A percentile compares a stretch with the other conserved stretches of the same genome.
Conservation (phyloP, 2,113 vertebrate species). For the Solenodon paradoxus region DNA sequence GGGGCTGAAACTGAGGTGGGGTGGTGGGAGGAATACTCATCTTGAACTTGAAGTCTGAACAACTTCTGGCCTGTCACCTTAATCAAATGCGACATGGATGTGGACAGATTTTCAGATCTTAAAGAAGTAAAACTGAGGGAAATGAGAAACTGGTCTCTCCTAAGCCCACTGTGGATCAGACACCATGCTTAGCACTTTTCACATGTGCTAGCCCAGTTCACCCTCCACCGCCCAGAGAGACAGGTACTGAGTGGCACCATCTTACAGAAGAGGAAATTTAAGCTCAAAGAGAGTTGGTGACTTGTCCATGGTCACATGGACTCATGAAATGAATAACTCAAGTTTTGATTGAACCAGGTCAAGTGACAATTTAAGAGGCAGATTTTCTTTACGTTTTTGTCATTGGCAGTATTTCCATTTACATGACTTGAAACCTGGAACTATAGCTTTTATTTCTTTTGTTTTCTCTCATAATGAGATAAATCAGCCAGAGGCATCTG, state of each 20-base stretch:
- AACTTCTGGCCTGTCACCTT: background rate
- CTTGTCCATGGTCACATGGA: background rate
- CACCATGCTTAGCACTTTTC: fast-evolving
- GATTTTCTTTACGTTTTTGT: background rate
- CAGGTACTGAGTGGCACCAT: background rate
- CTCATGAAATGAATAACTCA: background rate
- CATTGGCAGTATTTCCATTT: background rate
- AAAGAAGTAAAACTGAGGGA: background rate
- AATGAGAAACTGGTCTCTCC: background rate
- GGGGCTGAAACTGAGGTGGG: background rate
- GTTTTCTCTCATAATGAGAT: background rate
- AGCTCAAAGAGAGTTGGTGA: background rate
- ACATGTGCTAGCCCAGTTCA: background rate
- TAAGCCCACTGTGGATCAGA: background rate
- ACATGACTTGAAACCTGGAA: background rate
- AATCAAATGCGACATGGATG: background rate
- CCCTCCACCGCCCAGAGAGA: background rate
- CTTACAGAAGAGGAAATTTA: background rate
- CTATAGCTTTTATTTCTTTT: background rate
- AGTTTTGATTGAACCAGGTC: background rate
- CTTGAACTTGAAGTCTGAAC: background rate
- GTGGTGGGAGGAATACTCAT: background rate
- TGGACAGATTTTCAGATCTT: background rate
- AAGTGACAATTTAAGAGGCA: background rate
- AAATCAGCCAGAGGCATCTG: too few species aligned